These are phyloP conservation scores for Siniperca obscura DNA, from an alignment of 2,797 vertebrate species.

Conservation along the genomic window DNA sequence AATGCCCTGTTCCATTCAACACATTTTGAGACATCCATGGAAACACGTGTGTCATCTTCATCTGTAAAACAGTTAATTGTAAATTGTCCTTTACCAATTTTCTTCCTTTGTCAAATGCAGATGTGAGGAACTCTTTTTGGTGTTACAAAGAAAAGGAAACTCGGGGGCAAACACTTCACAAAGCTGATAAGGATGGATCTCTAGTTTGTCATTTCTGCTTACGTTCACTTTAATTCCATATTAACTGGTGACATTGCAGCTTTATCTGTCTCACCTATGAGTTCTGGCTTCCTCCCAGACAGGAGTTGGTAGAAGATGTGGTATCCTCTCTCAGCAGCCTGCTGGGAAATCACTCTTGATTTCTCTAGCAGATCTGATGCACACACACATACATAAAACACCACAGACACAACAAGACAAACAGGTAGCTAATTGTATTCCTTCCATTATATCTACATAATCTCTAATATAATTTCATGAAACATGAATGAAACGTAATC, in stretches of 20 bases:
- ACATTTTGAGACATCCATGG: background rate
- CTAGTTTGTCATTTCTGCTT: background rate
- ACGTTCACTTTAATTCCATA: background rate
- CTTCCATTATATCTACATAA: background rate
- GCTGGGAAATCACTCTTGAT: conserved; percentile 82
- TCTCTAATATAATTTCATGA: background rate
- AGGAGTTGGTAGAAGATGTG: conserved; percentile 86
- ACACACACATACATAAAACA: background rate
- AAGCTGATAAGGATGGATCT: background rate
- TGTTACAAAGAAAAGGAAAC: background rate
- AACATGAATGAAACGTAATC: too few species aligned
- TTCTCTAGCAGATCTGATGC: conserved; percentile 83
- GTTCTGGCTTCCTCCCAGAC: conserved; percentile 81
- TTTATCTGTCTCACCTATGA: conserved; percentile 65
- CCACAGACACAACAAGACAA: background rate
- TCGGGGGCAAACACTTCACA: background rate
- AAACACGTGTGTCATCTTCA: background rate
- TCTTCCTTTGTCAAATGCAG: background rate
- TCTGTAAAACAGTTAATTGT: background rate
- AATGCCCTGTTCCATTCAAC: background rate
- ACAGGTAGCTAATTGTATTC: background rate
- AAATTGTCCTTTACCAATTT: background rate
- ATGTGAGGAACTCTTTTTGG: background rate
- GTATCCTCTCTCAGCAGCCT: conserved; percentile 78
- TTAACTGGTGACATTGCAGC: background rate